Conservation (phyloP, 1,140 invertebrate species). For the Achroia grisella region DNA sequence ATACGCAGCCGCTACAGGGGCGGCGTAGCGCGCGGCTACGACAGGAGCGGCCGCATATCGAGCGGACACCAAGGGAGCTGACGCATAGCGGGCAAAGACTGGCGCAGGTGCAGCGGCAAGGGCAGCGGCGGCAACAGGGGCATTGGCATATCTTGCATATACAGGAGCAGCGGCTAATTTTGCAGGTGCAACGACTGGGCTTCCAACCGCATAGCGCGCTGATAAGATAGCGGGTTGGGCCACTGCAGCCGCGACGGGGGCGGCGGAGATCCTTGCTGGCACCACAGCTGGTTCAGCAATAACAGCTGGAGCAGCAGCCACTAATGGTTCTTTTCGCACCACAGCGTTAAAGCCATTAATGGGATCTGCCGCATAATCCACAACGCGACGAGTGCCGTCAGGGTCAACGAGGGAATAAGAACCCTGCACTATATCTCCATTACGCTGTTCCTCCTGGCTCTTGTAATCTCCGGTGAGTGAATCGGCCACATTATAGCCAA, state of each 20-base stretch:
- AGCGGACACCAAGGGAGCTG: constrained; percentile 15
- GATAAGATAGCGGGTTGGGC: constrained; percentile 14
- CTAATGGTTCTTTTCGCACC: constrained; percentile 63
- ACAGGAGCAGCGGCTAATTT: constrained; percentile 6
- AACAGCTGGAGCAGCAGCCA: constrained; percentile 49
- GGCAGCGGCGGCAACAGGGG: constrained; percentile 15
- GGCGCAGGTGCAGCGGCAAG: constrained; percentile 1
- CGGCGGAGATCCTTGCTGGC: constrained; percentile 21
- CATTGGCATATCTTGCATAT: constrained; percentile 11
- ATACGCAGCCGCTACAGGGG: constrained; percentile 15
- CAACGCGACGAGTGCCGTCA: constrained; percentile 74
- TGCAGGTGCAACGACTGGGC: constrained; percentile 19
- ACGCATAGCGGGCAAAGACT: constrained; percentile 18
- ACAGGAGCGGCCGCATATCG: constrained; percentile 27
- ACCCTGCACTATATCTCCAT: constrained; percentile 77
- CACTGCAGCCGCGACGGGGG: constrained; percentile 18
- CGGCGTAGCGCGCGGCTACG: constrained; percentile 20
- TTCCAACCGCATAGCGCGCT: constrained; percentile 22
- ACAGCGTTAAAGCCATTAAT: constrained; percentile 78
- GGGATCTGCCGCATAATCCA: constrained; percentile 75
- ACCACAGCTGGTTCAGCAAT: constrained; percentile 42
- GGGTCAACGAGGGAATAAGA: constrained; percentile 75
- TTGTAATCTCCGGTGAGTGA: constrained; percentile 77
- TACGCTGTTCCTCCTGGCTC: constrained; percentile 75
- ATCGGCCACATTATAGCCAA: constrained; percentile 77